These are phyloP conservation scores for Archilochus colubris DNA, from an alignment of 2,113 vertebrate species.

Conservation along the genomic window DNA sequence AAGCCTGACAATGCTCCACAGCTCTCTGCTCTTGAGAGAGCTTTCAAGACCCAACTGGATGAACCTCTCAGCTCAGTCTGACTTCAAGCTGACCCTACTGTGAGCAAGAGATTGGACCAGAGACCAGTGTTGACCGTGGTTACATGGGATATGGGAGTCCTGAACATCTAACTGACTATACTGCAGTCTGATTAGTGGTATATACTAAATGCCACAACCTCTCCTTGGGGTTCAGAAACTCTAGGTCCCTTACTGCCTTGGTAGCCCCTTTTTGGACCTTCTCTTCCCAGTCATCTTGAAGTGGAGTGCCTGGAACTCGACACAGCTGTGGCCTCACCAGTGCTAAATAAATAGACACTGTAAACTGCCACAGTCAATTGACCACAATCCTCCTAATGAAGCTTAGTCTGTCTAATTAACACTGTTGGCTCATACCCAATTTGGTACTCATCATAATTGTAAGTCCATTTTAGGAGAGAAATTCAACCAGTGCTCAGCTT, in stretches of 20 bases:
- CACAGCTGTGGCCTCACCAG: neutral
- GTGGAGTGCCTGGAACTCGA: neutral
- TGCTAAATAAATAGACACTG: neutral
- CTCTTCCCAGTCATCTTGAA: neutral
- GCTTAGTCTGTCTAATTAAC: neutral
- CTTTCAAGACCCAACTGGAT: neutral
- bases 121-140: rapidly evolving
- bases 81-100: neutral
- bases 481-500: neutral
- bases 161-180: neutral
- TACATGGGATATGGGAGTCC: neutral
- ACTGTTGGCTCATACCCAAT: neutral
- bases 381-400: neutral
- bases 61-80: neutral
- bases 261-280: neutral
- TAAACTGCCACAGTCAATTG: neutral
- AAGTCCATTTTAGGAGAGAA: neutral
- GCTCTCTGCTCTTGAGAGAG: neutral
- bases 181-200: neutral
- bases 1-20: neutral
- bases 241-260: neutral
- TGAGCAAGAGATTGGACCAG: neutral
- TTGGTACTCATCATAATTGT: neutral
- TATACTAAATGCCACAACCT: neutral
- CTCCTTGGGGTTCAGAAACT: neutral